Evolutionary conservation across 2,888 invertebrate species (phyloP).

Genomic region (Sinodicranocentrus sp.): DNA sequence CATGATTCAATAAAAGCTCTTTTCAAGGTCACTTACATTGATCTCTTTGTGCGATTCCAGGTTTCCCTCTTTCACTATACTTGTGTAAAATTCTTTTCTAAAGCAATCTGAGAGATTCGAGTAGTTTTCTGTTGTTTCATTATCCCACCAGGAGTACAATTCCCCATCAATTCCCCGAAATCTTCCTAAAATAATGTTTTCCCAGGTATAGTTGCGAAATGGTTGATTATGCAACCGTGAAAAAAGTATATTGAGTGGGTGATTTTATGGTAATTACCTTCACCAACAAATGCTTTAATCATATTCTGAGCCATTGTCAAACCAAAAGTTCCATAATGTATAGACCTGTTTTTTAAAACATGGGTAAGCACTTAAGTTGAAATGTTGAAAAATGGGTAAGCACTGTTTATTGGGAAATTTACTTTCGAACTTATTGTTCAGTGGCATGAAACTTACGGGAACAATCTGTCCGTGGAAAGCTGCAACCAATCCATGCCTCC

Average conservation of each 20-base stretch:
- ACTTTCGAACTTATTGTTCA: too few species aligned
- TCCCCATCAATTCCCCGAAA: constrained; percentile 52
- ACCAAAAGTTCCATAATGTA: constrained; percentile 68
- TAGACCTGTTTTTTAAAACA: constrained; percentile 43
- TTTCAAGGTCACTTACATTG: too few species aligned
- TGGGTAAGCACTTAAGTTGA: neutral
- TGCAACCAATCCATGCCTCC: constrained; percentile 22
- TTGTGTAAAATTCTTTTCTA: constrained; percentile 34
- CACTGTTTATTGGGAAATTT: too few species aligned
- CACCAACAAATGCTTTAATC: constrained; percentile 58
- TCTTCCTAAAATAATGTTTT: constrained; percentile 64
- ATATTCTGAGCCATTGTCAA: constrained; percentile 53
- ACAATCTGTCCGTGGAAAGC: neutral
- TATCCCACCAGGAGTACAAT: constrained; percentile 64
- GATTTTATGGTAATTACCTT: constrained; percentile 56
- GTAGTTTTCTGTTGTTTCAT: constrained; percentile 64
- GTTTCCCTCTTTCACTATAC: neutral
- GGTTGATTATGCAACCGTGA: too few species aligned
- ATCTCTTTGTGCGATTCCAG: neutral
- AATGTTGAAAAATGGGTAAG: constrained; percentile 1
- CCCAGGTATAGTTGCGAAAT: constrained; percentile 4
- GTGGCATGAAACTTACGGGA: constrained; percentile 25
- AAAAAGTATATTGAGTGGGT: too few species aligned
- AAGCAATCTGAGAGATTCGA: constrained; percentile 54
- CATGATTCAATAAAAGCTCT: too few species aligned